Evolutionary conservation across 92 coral and sea anemone genomes (phyloP).

Genomic region (Zoanthus sansibaricus): DNA sequence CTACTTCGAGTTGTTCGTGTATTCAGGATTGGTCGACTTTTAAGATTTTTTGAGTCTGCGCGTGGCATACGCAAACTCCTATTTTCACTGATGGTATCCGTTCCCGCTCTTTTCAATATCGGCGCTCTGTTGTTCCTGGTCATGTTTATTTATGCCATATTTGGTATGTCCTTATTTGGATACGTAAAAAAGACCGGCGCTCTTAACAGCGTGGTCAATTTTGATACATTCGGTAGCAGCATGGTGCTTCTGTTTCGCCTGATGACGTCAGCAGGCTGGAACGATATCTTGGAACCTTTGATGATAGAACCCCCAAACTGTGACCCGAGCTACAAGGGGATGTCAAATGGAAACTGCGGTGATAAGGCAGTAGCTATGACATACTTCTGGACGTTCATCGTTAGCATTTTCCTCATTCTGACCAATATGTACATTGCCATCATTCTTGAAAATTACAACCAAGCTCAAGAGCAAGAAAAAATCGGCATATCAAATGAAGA

Average conservation of each 20-base stretch:
- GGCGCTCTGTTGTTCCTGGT: slow-evolving; percentile 90
- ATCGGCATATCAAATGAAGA: slow-evolving; percentile 97
- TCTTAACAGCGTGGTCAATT: slow-evolving; percentile 91
- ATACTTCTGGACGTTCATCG: slow-evolving; percentile 80
- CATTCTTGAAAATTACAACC: slow-evolving; percentile 91
- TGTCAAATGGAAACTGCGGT: slow-evolving; percentile 89
- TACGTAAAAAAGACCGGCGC: slow-evolving; percentile 91
- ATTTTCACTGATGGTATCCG: slow-evolving; percentile 83
- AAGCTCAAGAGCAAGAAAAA: slow-evolving; percentile 90
- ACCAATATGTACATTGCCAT: slow-evolving; percentile 98
- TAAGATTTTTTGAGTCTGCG: slow-evolving; percentile 93
- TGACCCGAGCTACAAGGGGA: slow-evolving; percentile 78
- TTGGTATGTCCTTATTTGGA: slow-evolving; percentile 97
- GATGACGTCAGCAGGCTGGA: slow-evolving; percentile 99
- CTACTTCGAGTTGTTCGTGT: slow-evolving; percentile 93
- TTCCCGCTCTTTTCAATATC: slow-evolving; percentile 92
- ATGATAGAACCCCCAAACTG: slow-evolving; percentile 94
- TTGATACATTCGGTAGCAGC: slow-evolving; percentile 89
- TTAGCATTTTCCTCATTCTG: slow-evolving; percentile 81
- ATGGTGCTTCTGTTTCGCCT: slow-evolving; percentile 88
- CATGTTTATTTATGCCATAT: slow-evolving; percentile 87
- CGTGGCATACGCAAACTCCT: slow-evolving; percentile 88
- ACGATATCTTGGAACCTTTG: slow-evolving; percentile 87
- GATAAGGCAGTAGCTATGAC: slow-evolving; percentile 65
- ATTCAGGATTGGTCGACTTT: slow-evolving; percentile 88